phyloP scores from a whole-genome alignment of 1,140 invertebrate species.

The Hyposmocoma kahamanoa region DNA sequence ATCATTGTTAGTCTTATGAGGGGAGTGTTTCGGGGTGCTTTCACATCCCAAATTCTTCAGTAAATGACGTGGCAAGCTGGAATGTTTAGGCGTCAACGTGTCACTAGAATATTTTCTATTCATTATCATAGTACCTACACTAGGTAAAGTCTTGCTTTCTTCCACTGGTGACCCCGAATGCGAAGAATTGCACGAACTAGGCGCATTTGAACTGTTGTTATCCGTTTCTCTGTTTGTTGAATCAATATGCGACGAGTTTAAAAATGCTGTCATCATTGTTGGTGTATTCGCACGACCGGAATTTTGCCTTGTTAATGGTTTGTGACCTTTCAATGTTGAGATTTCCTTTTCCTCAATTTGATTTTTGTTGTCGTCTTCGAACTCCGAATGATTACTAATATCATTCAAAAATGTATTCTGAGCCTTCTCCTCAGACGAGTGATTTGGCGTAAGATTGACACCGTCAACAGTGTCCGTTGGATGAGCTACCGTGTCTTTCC shows the following conservation, averaged over 20 bases:
- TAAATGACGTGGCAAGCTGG: constrained; percentile 62
- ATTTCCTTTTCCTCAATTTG: constrained; percentile 72
- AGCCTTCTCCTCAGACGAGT: constrained; percentile 64
- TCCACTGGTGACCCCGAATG: constrained; percentile 59
- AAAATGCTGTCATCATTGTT: constrained; percentile 74
- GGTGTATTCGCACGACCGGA: constrained; percentile 64
- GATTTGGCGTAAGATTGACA: constrained; percentile 54
- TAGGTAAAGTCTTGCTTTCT: constrained; percentile 46
- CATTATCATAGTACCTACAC: constrained; percentile 55
- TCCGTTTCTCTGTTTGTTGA: constrained; percentile 37
- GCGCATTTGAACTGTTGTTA: constrained; percentile 41
- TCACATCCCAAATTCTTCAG: constrained; percentile 58
- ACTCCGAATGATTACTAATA: constrained; percentile 65
- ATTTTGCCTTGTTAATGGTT: constrained; percentile 75
- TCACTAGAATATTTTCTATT: constrained; percentile 63
- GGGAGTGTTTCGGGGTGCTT: constrained; percentile 59
- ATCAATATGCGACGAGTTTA: constrained; percentile 63
- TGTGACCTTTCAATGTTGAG: constrained; percentile 73
- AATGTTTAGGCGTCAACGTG: constrained; percentile 59
- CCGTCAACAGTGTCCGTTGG: constrained; percentile 34
- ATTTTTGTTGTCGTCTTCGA: constrained; percentile 72
- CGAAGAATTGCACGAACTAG: constrained; percentile 60
- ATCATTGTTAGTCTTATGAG: constrained; percentile 38
- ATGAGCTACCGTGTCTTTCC: constrained; percentile 64
- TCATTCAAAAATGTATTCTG: constrained; percentile 68